Evolutionary conservation across 1,140 invertebrate species (phyloP).

Genomic region (Nomia melanderi): DNA sequence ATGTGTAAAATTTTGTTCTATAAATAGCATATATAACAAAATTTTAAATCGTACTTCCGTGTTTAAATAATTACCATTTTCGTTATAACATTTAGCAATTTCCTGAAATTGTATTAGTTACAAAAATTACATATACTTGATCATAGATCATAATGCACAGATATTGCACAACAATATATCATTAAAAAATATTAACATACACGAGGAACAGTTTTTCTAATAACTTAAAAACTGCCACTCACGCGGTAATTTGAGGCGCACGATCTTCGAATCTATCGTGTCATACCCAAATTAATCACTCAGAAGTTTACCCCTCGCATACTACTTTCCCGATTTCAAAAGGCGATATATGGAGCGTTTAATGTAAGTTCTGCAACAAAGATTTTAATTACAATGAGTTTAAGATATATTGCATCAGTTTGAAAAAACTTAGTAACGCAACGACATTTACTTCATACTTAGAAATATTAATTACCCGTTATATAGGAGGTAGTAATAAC

Average conservation of each 20-base stretch:
- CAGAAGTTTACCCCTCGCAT: not conserved
- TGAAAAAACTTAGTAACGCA: not conserved
- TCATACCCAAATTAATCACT: slow-evolving; percentile 1
- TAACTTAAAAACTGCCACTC: not conserved
- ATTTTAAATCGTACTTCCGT: too few relatives aligned
- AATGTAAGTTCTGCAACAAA: not conserved
- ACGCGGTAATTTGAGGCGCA: not conserved
- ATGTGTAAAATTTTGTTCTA: too few relatives aligned
- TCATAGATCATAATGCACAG: too few relatives aligned
- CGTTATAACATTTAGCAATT: too few relatives aligned
- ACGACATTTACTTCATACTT: not conserved
- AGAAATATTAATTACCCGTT: not conserved
- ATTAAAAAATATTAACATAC: not conserved
- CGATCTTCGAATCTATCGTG: not conserved
- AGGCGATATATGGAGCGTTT: not conserved
- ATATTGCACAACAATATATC: not conserved
- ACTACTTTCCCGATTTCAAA: not conserved
- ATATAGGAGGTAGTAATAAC: not conserved
- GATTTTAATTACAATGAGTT: not conserved
- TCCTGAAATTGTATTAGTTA: too few relatives aligned
- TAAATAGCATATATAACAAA: too few relatives aligned
- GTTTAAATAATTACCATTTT: too few relatives aligned
- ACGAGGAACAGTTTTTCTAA: not conserved
- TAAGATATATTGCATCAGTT: not conserved
- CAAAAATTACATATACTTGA: too few relatives aligned